A percentile compares a stretch with the other conserved stretches of the same genome.
Conservation (phyloP, 2,888 invertebrate genomes). For the Gonocerus acuteangulatus region DNA sequence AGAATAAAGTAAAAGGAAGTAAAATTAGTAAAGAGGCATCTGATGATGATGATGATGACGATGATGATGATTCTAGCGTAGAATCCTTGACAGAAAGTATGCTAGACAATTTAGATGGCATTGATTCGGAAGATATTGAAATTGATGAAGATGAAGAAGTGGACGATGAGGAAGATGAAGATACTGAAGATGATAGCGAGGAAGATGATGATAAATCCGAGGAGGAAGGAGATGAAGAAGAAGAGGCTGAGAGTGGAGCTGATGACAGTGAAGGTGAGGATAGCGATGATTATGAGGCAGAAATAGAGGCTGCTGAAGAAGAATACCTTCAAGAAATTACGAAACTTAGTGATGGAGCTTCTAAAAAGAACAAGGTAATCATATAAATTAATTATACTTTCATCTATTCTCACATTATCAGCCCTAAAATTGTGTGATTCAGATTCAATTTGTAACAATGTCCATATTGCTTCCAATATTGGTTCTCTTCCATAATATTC, state of each 20-base stretch:
- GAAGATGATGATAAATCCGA: background rate
- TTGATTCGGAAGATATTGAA: background rate
- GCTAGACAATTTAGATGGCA: no score
- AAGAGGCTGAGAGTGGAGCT: background rate
- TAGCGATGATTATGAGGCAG: slow-evolving; percentile 2
- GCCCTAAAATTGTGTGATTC: no score
- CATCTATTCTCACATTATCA: no score
- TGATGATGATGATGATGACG: background rate
- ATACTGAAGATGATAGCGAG: slow-evolving; percentile 1
- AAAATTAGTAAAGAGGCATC: background rate
- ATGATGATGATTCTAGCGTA: background rate
- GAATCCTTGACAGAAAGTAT: background rate
- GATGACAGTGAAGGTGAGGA: background rate
- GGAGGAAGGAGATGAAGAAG: background rate
- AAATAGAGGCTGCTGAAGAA: slow-evolving; percentile 2
- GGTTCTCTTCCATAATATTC: no score
- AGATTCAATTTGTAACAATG: no score
- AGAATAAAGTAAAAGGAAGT: slow-evolving; percentile 1
- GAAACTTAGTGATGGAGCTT: background rate
- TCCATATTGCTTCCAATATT: no score
- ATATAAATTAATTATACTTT: background rate
- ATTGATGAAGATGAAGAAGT: slow-evolving; percentile 4
- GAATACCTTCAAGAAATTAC: background rate
- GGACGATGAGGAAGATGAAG: background rate
- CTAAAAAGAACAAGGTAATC: no score